Evolutionary conservation across 2,888 invertebrate species (phyloP), one percentile per base, ranked within the genome.

Genomic region (Athalia rosae): DNA sequence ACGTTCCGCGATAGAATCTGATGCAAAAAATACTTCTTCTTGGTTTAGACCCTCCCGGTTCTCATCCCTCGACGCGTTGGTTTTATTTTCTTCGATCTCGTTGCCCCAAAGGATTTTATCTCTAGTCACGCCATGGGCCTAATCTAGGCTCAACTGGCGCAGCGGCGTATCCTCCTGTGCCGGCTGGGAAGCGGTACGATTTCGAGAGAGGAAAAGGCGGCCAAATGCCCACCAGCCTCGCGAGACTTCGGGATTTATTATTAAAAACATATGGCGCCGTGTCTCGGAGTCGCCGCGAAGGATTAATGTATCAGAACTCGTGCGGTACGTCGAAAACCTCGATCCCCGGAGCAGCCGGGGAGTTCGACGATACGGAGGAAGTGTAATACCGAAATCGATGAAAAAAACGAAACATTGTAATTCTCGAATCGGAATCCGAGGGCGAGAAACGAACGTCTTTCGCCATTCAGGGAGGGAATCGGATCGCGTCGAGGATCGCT

Each of bases 261-360:
- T 81, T 77, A 78, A 80, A 77, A 81, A 79, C 80, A 78, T 77
- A 79, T 80, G 79, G 79, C 79, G 74, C 58, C 80, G 79, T 77
- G 80, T 79, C 76, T 76, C 69, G 76, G 76, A 77, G 73, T 64
- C 71, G 69, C 48, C 58, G 59, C 74, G 53, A 64, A 77, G 80
- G 81, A 80, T 80, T 80, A n/a, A n/a, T n/a, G n/a, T n/a, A 80
- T 74, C 56, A 64, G 43, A 45, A 45, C 47, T 61, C 48, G 7
- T 53, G 28, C n/a, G n/a, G n/a, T 28, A 28, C 28, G n/a, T n/a
- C 28, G 28, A 28, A 28, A 28, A 71, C 56, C 58, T 45, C 56
- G 13, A 45, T 4, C 69, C 71, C 45, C 4, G 45, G 58, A 71
- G 41, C 58, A 71, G 71, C 71, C 28, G 28, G 28, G 2, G 28